Evolutionary conservation across 1,140 invertebrate genomes (phyloP).

Genomic region (Drosophila miranda): DNA sequence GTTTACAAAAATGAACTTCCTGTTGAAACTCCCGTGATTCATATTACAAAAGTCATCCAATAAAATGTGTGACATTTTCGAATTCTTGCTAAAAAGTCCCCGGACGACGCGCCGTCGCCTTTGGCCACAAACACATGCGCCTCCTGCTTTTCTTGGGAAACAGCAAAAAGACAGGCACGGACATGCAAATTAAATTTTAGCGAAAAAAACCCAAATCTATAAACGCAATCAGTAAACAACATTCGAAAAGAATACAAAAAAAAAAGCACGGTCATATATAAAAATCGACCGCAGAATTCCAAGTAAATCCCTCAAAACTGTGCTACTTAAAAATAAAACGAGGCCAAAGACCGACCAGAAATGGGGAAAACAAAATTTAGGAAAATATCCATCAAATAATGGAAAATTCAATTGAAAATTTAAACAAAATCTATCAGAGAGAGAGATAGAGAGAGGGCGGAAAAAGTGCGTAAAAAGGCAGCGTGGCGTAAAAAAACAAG

Average conservation of each 20-base stretch:
- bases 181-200: constrained; percentile 46
- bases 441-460: constrained; percentile 2
- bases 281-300: constrained; percentile 56
- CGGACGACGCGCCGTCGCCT: not conserved
- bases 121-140: constrained; percentile 10
- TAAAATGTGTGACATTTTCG: constrained; percentile 32
- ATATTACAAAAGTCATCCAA: constrained; percentile 29
- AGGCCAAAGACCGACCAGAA: constrained; percentile 18
- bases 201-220: constrained; percentile 38
- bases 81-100: constrained; percentile 30
- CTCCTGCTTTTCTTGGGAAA: constrained; percentile 29
- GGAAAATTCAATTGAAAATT: constrained; percentile 33
- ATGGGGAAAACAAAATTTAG: constrained; percentile 18
- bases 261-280: not conserved
- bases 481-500: constrained; percentile 50
- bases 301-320: constrained; percentile 68
- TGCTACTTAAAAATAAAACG: constrained; percentile 63
- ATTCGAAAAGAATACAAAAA: constrained; percentile 13
- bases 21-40: constrained; percentile 25
- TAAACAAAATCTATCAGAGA: too few species aligned
- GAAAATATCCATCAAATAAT: constrained; percentile 29
- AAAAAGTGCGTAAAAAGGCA: constrained; percentile 57
- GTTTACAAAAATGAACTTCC: constrained; percentile 23
- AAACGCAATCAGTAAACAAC: constrained; percentile 47
- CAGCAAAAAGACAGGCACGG: constrained; percentile 13